These are phyloP conservation scores for Aurelia aurita DNA, from an alignment of 30 jellyfish, hydroid and myxozoan genomes.

Conservation along the genomic window DNA sequence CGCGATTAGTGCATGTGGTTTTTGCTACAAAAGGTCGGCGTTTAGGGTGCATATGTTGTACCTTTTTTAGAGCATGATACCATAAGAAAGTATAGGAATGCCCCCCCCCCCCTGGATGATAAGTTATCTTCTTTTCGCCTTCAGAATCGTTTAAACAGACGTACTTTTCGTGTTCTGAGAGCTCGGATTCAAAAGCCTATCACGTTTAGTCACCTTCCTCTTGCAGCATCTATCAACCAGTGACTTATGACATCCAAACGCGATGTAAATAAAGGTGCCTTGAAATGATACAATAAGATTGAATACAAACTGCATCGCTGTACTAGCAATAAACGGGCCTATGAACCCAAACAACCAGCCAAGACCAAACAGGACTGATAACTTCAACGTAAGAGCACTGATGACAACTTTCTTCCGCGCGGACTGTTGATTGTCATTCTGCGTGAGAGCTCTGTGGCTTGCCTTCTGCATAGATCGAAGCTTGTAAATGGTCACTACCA, in stretches of 20 bases:
- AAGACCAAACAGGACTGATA: slow-evolving; percentile 23
- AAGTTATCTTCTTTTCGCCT: too few species aligned
- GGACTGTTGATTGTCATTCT: background rate
- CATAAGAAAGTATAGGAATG: too few species aligned
- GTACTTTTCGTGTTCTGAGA: too few species aligned
- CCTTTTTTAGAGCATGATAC: too few species aligned
- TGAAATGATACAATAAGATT: slow-evolving; percentile 10
- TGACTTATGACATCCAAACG: slow-evolving; percentile 22
- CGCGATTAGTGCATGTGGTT: too few species aligned
- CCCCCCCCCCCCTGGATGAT: too few species aligned
- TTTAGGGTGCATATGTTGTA: too few species aligned
- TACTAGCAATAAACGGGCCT: background rate
- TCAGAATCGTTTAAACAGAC: too few species aligned
- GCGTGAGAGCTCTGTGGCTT: background rate
- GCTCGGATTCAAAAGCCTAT: too few species aligned
- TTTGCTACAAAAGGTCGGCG: too few species aligned
- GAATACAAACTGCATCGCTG: slow-evolving; percentile 7
- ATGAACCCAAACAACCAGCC: slow-evolving; percentile 41
- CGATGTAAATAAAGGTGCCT: slow-evolving; percentile 23
- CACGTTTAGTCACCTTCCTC: too few species aligned
- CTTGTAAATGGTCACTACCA: slow-evolving; percentile 13
- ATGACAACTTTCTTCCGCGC: slow-evolving; percentile 3
- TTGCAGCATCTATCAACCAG: background rate
- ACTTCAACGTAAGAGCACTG: slow-evolving; percentile 3
- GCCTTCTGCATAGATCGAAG: background rate